Evolutionary conservation across 2,888 invertebrate species (phyloP).

Genomic region (Latheticus oryzae): DNA sequence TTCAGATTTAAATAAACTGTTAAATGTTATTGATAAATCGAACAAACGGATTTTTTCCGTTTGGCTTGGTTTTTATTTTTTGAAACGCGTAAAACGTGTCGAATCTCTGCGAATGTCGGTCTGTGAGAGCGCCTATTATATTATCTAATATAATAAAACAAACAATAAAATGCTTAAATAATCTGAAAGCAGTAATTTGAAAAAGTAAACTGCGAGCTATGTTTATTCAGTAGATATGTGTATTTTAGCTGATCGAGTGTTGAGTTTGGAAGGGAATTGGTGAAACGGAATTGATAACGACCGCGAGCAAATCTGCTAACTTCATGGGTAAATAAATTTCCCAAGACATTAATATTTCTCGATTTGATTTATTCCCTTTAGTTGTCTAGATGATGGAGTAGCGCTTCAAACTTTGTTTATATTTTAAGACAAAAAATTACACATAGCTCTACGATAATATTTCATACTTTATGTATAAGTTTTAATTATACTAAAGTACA

Average conservation of each 20-base stretch:
- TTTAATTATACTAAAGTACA: slow-evolving; percentile 10
- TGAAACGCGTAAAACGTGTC: slow-evolving; percentile 9
- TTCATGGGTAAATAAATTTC: slow-evolving; percentile 42
- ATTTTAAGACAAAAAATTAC: slow-evolving; percentile 18
- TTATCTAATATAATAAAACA: slow-evolving; percentile 31
- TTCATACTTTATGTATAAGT: slow-evolving; percentile 14
- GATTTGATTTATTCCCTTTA: slow-evolving; percentile 38
- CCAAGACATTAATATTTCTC: slow-evolving; percentile 41
- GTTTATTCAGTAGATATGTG: slow-evolving; percentile 39
- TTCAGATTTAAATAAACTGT: neutral
- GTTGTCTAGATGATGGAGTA: slow-evolving; percentile 26
- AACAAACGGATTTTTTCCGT: neutral
- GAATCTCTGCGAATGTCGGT: slow-evolving; percentile 7
- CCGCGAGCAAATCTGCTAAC: slow-evolving; percentile 41
- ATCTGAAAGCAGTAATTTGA: slow-evolving; percentile 34
- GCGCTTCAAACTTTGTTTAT: slow-evolving; percentile 24
- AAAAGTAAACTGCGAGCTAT: slow-evolving; percentile 37
- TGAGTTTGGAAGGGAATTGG: slow-evolving; percentile 38
- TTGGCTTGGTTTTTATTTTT: neutral
- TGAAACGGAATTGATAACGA: slow-evolving; percentile 40
- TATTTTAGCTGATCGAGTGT: slow-evolving; percentile 39
- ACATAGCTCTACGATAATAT: slow-evolving; percentile 2
- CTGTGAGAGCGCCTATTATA: neutral
- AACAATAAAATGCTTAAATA: slow-evolving; percentile 35
- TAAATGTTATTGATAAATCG: neutral